A percentile compares a stretch with the other conserved stretches of the same genome.
Evolutionary conservation across 2,797 vertebrate genomes (phyloP).

Genomic region (Gymnoscopelus microlampas): DNA sequence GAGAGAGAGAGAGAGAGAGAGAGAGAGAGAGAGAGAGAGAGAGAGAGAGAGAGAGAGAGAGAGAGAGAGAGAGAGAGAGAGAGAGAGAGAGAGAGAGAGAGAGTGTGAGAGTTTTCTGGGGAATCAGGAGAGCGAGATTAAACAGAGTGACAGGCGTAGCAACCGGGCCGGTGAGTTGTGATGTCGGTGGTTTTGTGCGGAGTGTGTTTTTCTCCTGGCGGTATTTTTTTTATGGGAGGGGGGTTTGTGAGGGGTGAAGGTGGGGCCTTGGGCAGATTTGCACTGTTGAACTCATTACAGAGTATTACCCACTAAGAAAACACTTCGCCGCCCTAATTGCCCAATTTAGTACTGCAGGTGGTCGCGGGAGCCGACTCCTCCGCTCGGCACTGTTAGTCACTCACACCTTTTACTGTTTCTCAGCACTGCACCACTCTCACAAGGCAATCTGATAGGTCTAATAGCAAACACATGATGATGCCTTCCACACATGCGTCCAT

Average conservation of each 20-base stretch:
- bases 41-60: constrained; percentile 32
- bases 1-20: constrained; percentile 2
- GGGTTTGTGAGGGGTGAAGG: constrained; percentile 55
- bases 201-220: constrained; percentile 36
- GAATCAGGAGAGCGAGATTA: constrained; percentile 59
- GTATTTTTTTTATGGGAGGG: constrained; percentile 13
- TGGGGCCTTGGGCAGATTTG: constrained; percentile 61
- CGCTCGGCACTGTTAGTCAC: constrained; percentile 44
- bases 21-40: constrained; percentile 16
- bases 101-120: constrained; percentile 29
- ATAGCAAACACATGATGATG: constrained; percentile 51
- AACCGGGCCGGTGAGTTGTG: constrained; percentile 27
- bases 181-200: constrained; percentile 11
- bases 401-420: constrained; percentile 29
- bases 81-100: constrained; percentile 17
- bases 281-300: constrained; percentile 78
- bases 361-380: constrained; percentile 29
- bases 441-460: constrained; percentile 9
- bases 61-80: constrained; percentile 11
- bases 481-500: too few species aligned
- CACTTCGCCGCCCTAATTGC: constrained; percentile 75
- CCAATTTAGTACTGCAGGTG: constrained; percentile 77
- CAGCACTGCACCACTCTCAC: constrained; percentile 1
- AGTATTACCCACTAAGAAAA: constrained; percentile 77
- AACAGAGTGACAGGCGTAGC: constrained; percentile 63